Evolutionary conservation across 2,113 vertebrate genomes (phyloP).

Genomic region (Agapornis roseicollis): DNA sequence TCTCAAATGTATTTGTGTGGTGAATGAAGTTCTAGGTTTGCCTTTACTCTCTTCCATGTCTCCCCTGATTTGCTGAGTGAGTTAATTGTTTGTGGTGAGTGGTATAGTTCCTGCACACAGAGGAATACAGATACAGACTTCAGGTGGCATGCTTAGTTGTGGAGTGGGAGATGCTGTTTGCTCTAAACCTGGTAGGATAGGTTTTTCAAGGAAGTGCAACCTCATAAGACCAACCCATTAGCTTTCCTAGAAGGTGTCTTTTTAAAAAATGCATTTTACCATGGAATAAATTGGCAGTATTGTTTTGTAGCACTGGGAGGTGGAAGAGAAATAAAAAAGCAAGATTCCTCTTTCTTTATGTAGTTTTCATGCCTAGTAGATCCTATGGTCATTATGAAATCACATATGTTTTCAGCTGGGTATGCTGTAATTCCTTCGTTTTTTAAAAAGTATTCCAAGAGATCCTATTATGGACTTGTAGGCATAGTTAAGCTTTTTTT

Average conservation of each 20-base stretch:
- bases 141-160: not conserved
- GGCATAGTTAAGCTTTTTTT: conserved; percentile 10
- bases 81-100: not conserved
- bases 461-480: not conserved
- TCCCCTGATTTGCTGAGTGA: not conserved
- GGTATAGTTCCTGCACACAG: not conserved
- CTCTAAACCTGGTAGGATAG: not conserved
- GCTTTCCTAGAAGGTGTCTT: not conserved
- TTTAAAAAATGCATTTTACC: not conserved
- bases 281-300: not conserved
- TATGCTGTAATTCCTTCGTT: not conserved
- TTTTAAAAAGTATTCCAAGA: not conserved
- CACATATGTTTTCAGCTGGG: not conserved
- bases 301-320: not conserved
- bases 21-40: not conserved
- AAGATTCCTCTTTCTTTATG: not conserved
- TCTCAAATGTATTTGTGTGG: not conserved
- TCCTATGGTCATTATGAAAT: not conserved
- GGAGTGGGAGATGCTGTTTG: not conserved
- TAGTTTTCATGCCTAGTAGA: not conserved
- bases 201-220: not conserved
- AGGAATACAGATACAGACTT: not conserved
- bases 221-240: not conserved
- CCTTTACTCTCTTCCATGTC: not conserved
- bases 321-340: not conserved